Percentiles rank a stretch among this genome's conserved stretches.
phyloP scores from a whole-genome alignment of 1,140 invertebrate species.

The Acromyrmex heyeri region DNA sequence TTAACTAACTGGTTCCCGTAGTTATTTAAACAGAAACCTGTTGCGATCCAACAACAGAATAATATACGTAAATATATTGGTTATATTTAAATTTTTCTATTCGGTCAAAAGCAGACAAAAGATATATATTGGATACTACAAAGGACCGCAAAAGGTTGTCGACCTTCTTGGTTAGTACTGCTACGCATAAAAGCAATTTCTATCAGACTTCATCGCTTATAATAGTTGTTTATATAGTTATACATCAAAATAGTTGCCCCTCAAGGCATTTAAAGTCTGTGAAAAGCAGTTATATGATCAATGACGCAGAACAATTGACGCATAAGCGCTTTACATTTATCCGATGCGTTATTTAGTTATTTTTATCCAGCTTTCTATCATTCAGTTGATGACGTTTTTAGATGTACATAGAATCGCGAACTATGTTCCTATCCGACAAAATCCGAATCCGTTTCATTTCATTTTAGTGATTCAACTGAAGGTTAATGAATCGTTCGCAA shows the following conservation, averaged over 20 bases:
- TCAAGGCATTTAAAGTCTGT: background rate
- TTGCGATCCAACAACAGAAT: slow-evolving; percentile 36
- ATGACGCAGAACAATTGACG: slow-evolving; percentile 1
- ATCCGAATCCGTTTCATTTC: slow-evolving; percentile 38
- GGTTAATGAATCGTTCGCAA: slow-evolving; percentile 35
- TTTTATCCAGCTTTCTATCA: slow-evolving; percentile 48
- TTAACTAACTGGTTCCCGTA: slow-evolving; percentile 33
- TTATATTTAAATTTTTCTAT: slow-evolving; percentile 16
- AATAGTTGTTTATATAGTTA: slow-evolving; percentile 50
- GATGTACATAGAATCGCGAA: slow-evolving; percentile 39
- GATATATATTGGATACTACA: slow-evolving; percentile 11
- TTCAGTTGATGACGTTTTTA: slow-evolving; percentile 48
- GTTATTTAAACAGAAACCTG: slow-evolving; percentile 49
- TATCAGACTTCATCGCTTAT: slow-evolving; percentile 47
- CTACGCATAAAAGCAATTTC: slow-evolving; percentile 43
- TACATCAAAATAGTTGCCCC: slow-evolving; percentile 32
- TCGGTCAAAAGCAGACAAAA: slow-evolving; percentile 20
- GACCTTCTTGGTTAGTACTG: slow-evolving; percentile 41
- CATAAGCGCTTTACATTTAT: slow-evolving; percentile 46
- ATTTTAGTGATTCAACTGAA: slow-evolving; percentile 55
- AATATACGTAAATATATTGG: slow-evolving; percentile 22
- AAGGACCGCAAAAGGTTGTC: slow-evolving; percentile 56
- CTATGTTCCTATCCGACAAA: slow-evolving; percentile 29
- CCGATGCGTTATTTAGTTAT: slow-evolving; percentile 48
- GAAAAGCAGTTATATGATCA: slow-evolving; percentile 17